phyloP scores from a whole-genome alignment of 1,140 invertebrate genomes.

The Penaeus vannamei region DNA sequence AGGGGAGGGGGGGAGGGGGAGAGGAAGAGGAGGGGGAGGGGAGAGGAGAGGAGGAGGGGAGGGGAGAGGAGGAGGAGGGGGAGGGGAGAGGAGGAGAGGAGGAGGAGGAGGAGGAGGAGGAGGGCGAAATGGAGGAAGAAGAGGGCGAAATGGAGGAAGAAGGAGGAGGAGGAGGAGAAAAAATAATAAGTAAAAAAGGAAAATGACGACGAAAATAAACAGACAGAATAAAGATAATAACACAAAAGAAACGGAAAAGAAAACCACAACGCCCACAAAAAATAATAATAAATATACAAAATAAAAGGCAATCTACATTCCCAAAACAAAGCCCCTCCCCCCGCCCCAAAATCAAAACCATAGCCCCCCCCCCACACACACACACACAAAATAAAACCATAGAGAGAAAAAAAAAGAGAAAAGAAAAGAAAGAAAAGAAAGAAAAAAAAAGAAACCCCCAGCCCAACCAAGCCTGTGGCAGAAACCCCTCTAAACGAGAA shows the following conservation, averaged over 20 bases:
- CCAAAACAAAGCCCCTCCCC: background rate
- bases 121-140: background rate
- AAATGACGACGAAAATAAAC: background rate
- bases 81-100: background rate
- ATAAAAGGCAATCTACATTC: too few species aligned
- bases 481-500: too few species aligned
- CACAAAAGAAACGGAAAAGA: background rate
- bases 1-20: too few species aligned
- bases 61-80: background rate
- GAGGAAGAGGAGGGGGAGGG: background rate
- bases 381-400: background rate
- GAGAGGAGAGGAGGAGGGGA: background rate
- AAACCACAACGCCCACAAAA: too few species aligned
- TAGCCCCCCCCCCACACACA: too few species aligned
- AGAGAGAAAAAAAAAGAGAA: background rate
- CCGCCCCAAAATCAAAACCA: background rate
- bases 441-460: background rate
- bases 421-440: constrained; percentile 16
- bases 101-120: background rate
- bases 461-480: too few species aligned
- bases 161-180: background rate
- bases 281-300: too few species aligned
- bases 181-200: background rate
- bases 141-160: background rate
- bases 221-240: background rate